Percentiles rank a stretch among this genome's conserved stretches.
These are phyloP conservation scores for Petrocephalus schoutedeni DNA, from an alignment of 2,797 vertebrate genomes.

Conservation along the genomic window DNA sequence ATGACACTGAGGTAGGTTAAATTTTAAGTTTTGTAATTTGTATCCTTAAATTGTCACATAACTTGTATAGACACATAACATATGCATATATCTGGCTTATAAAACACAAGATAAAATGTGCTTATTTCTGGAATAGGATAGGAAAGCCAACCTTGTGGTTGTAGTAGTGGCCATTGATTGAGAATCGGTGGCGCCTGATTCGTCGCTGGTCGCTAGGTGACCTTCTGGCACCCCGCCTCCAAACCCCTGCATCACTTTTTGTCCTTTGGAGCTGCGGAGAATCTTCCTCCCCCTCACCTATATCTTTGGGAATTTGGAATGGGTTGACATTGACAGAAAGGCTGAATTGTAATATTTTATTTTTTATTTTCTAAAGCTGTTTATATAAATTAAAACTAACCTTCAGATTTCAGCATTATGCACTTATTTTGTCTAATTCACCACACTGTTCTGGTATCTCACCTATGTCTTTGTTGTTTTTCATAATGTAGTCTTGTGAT, in stretches of 20 bases:
- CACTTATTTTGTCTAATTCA: neutral
- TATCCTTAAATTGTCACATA: neutral
- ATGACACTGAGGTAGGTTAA: neutral
- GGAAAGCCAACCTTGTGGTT: slow-evolving; percentile 77
- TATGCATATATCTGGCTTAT: neutral
- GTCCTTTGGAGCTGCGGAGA: slow-evolving; percentile 80
- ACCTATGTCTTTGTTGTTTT: slow-evolving; percentile 34
- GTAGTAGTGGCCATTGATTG: slow-evolving; percentile 96
- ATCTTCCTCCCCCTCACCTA: slow-evolving; percentile 59
- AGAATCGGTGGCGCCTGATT: slow-evolving; percentile 84
- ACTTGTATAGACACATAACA: neutral
- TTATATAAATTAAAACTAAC: neutral
- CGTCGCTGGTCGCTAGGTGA: slow-evolving; percentile 84
- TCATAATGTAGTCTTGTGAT: slow-evolving; percentile 31
- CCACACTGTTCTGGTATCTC: neutral
- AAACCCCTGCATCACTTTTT: slow-evolving; percentile 78
- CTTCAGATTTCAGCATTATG: neutral
- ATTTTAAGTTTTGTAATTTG: neutral
- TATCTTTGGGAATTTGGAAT: neutral
- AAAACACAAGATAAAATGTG: neutral
- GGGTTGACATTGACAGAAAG: neutral
- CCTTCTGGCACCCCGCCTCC: slow-evolving; percentile 69
- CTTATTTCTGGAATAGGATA: neutral
- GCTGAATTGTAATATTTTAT: neutral
- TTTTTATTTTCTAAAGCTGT: neutral